Conservation (phyloP, 2,113 vertebrate species). For the Uropsilus gracilis region DNA sequence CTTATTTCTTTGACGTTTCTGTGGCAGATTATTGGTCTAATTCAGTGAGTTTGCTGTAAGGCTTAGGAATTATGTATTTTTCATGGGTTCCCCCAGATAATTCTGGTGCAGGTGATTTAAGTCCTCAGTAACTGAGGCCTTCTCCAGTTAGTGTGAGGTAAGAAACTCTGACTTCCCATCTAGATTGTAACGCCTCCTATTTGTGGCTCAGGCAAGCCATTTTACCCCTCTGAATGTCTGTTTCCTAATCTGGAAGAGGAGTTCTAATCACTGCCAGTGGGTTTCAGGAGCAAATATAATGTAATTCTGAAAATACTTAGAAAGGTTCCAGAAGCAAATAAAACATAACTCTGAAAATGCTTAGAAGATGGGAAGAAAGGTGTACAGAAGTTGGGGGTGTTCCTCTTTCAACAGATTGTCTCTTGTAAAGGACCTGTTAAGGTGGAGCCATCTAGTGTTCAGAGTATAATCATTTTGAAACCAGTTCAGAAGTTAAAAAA, state of each 20-base stretch:
- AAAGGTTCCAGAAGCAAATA: neutral
- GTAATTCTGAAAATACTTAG: neutral
- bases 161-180: neutral
- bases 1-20: neutral
- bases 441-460: constrained; percentile 73
- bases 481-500: neutral
- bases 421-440: constrained; percentile 8
- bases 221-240: neutral
- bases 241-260: constrained; percentile 43
- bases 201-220: neutral
- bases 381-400: neutral
- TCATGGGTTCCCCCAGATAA: neutral
- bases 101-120: neutral
- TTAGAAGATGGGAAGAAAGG: neutral
- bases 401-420: neutral
- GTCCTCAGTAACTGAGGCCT: neutral
- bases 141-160: neutral
- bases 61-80: neutral
- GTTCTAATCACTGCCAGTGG: neutral
- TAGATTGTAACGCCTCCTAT: neutral
- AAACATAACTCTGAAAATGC: neutral
- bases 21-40: neutral
- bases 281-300: constrained; percentile 31
- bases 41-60: neutral
- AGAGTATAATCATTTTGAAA: constrained; percentile 20